Base-by-base conservation (phyloP, 1,140 invertebrate genomes). In the Melanaphis sacchari region DNA sequence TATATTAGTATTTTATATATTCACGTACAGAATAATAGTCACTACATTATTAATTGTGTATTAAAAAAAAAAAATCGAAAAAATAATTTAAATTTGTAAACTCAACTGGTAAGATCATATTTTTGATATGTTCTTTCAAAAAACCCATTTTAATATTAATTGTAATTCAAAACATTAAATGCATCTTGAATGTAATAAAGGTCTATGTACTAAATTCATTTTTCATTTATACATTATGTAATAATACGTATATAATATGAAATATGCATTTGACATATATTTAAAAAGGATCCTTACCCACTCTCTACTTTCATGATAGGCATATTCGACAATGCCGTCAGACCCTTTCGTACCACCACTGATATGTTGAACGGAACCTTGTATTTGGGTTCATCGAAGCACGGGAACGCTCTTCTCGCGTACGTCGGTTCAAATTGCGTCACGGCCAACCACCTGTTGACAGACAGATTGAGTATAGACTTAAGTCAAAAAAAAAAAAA, bases 331-430 rank as follows among this genome's bases (percentile, higher is more conserved):
- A 94, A 26, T 2, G 94, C 94, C 24, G 54, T 94, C 21, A 46
- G 59, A 38, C 46, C 31, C 7, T 93, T 82, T 46, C 90, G 6
- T 40, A 93, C 90, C 22, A 91, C 93, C 3, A 97, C 93, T 8
- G 95, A 95, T 36, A 95, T 93, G 90, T 94, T 92, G 94, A 97
- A 98, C 4, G 95, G 95, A 1, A 97, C 96, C 95, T 97, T 98
- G 31, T 97, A 95, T 31, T 95, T 95, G 0, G 97, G 97, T 94
- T 98, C 97, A 94, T 98, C 97, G 94, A 97, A 97, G 94, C 97
- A 97, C 0, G 97, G 97, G 94, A 98, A 98, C 0, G 96, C 97
- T 94, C 95, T 96, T 88, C 97, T 95, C 26, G 97, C 97, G 94
- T 96, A 96, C 3, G 96, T 96, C 0, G 97, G 95, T 94, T 97